These are phyloP conservation scores for Andrena dorsata DNA, from an alignment of 2,888 invertebrate species.

Conservation along the genomic window DNA sequence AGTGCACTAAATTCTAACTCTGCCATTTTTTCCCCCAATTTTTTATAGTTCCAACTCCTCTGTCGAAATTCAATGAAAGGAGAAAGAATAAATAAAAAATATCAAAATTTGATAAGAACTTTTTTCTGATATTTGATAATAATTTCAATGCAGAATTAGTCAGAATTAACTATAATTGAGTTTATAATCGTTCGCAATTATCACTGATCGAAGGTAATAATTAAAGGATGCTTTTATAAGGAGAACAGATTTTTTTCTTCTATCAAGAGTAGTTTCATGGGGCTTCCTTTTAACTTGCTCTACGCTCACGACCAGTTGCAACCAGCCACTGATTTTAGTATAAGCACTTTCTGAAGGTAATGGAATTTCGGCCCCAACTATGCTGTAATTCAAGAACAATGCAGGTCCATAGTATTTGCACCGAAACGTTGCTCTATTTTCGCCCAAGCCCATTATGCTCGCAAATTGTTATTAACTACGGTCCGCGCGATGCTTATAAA, in stretches of 20 bases:
- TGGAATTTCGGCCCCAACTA: constrained; percentile 38
- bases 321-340: not conserved
- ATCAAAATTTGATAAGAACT: too few relatives aligned
- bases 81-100: too few relatives aligned
- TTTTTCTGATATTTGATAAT: too few relatives aligned
- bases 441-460: constrained; percentile 1
- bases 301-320: not conserved
- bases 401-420: constrained; percentile 2
- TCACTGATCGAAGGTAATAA: too few relatives aligned
- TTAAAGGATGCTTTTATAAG: too few relatives aligned
- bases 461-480: constrained; percentile 28
- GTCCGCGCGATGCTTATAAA: not conserved
- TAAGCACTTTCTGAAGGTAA: not conserved
- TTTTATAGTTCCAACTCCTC: too few relatives aligned
- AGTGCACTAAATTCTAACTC: not conserved
- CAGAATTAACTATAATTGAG: too few relatives aligned
- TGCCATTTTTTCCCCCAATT: not conserved
- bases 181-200: too few relatives aligned
- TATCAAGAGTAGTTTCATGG: not conserved
- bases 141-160: too few relatives aligned
- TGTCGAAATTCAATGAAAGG: too few relatives aligned
- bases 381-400: constrained; percentile 34
- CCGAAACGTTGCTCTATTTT: constrained; percentile 9
- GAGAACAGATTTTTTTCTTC: too few relatives aligned
- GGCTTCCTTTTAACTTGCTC: not conserved